These are phyloP conservation scores for Tapirus indicus DNA, from an alignment of 2,797 vertebrate species.

Conservation along the genomic window DNA sequence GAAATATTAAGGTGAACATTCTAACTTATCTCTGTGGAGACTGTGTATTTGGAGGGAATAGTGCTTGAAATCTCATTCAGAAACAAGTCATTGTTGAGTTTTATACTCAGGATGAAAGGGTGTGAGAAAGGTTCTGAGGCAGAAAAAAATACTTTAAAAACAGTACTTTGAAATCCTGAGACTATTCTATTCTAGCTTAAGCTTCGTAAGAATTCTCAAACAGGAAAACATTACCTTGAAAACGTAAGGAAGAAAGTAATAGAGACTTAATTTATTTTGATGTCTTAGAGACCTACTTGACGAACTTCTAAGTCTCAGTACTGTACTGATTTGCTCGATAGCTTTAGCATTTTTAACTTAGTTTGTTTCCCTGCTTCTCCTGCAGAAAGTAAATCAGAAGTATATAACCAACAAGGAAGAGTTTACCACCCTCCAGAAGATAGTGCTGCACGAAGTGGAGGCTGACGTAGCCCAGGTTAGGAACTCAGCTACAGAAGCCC, in stretches of 20 bases:
- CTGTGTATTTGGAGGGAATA: background rate
- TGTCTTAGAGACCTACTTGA: slow-evolving; percentile 34
- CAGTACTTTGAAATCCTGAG: slow-evolving; percentile 18
- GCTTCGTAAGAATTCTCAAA: slow-evolving; percentile 22
- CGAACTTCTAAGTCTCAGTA: background rate
- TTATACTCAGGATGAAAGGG: slow-evolving; percentile 21
- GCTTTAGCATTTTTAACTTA: background rate
- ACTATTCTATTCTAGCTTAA: slow-evolving; percentile 40
- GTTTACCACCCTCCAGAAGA: slow-evolving; percentile 97
- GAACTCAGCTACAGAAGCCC: slow-evolving; percentile 98
- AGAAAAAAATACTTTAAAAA: background rate
- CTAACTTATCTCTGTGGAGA: slow-evolving; percentile 33
- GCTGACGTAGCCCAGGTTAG: slow-evolving; percentile 92
- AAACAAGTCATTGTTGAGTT: background rate
- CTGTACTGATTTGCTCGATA: background rate
- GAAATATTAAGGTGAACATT: slow-evolving; percentile 97
- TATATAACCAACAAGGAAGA: slow-evolving; percentile 93
- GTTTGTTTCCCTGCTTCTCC: background rate
- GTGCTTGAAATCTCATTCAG: background rate
- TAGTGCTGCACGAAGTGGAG: slow-evolving; percentile 95
- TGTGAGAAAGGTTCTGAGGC: background rate
- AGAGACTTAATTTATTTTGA: background rate
- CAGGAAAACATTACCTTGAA: background rate
- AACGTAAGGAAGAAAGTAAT: slow-evolving; percentile 13
- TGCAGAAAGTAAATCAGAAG: slow-evolving; percentile 98